Evolutionary conservation across 2,113 vertebrate genomes (phyloP).

Genomic region (Zapus hudsonius): DNA sequence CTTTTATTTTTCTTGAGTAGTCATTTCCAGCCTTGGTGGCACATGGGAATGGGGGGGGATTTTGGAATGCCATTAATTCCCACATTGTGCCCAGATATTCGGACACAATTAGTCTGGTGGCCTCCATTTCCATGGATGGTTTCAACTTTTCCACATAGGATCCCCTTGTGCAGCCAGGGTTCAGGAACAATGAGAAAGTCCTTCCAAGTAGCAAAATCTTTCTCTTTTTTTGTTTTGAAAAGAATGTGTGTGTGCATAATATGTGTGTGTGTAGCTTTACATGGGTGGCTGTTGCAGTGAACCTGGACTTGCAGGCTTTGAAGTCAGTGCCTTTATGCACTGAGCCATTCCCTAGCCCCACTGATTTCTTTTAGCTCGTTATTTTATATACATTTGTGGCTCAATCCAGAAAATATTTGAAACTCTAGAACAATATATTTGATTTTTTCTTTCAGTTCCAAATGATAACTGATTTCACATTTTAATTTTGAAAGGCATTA

Average conservation of each 20-base stretch:
- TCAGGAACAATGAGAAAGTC: neutral
- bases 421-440: slow-evolving; percentile 7
- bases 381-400: neutral
- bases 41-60: neutral
- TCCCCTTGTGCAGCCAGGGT: neutral
- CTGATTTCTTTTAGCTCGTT: neutral
- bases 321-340: no score
- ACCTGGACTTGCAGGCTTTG: no score
- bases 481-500: neutral
- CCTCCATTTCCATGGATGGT: neutral
- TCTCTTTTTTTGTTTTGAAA: no score
- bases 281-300: no score
- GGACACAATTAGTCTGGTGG: neutral
- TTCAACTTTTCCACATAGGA: neutral
- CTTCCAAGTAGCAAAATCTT: neutral
- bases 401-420: neutral
- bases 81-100: neutral
- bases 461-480: neutral
- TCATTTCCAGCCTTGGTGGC: neutral
- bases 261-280: no score
- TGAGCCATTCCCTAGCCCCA: no score
- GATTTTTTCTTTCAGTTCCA: neutral
- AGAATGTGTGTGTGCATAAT: no score
- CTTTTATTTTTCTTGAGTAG: neutral
- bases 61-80: neutral